These are phyloP conservation scores for Chionoecetes opilio DNA, from an alignment of 1,140 invertebrate species.

Conservation along the genomic window DNA sequence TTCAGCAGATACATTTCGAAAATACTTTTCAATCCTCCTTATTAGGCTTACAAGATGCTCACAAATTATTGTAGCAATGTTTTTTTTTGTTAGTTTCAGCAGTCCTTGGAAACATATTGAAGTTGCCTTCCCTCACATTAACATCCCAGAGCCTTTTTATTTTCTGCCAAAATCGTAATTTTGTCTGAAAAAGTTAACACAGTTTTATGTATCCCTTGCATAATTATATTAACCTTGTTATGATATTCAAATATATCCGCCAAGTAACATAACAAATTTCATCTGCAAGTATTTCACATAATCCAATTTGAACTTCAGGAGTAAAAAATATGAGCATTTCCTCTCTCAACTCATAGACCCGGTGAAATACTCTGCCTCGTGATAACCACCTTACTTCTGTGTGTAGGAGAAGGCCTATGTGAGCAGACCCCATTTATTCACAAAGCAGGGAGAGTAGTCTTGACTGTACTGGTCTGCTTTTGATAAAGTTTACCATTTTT, in stretches of 20 bases:
- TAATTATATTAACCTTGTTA: too few species aligned
- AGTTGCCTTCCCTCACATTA: too few species aligned
- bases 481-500: too few species aligned
- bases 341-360: not conserved
- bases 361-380: not conserved
- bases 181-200: slow-evolving; percentile 20
- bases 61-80: not conserved
- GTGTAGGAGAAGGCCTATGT: not conserved
- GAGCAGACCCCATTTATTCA: slow-evolving; percentile 20
- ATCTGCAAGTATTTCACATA: not conserved
- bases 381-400: slow-evolving; percentile 35
- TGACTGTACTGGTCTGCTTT: too few species aligned
- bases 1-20: not conserved
- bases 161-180: slow-evolving; percentile 1
- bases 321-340: slow-evolving; percentile 39
- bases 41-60: not conserved
- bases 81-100: too few species aligned
- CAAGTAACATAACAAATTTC: slow-evolving; percentile 6
- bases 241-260: not conserved
- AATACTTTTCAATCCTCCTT: slow-evolving; percentile 16
- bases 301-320: not conserved
- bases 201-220: slow-evolving; percentile 11
- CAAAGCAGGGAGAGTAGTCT: not conserved
- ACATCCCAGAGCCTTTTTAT: slow-evolving; percentile 37
- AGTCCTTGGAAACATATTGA: too few species aligned